Evolutionary conservation across 2,888 invertebrate genomes (phyloP), one percentile per base, ranked within the genome.

Genomic region (Tuberolachnus salignus): DNA sequence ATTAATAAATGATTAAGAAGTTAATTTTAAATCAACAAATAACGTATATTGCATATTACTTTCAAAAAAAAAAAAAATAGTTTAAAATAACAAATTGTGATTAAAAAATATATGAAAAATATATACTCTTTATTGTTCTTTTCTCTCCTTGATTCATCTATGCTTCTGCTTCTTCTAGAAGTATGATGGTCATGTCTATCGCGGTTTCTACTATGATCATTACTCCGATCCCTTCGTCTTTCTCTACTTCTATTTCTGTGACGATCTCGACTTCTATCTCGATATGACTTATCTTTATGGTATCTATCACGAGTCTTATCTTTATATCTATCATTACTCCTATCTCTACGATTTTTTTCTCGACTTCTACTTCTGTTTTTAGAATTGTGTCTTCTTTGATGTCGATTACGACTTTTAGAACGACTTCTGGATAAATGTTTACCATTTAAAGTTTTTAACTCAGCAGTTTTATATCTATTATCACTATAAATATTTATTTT

Each of bases 121-220:
- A 84, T 82, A 87, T 84, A 82, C 83, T 85, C 84, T 74, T 83
- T 80, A 71, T 81, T 81, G 80, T 84, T 82, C 74, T 84, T 85
- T 9, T 85, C 84, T 78, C 85, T 83, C 51, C 34, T 75, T 14
- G 82, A 83, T 10, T 83, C 82, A 80, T 83, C 83, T 34, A 78
- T 84, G 82, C 83, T 83, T 61, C 82, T 80, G 19, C 81, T 73
- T 64, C 66, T 69, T 23, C 23, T 72, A 69, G 70, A 69, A 73
- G n/a, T n/a, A n/a, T 19, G 53, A 21, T 80, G 19, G 3, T 71
- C 46, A 81, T 55, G 42, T 69, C 69, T 82, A 74, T 75, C 75
- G 23, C 66, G 55, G 66, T 71, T 74, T 80, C 78, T 80, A 6
- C 75, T 42, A 49, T 55, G 61, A 63, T 80, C 69, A 51, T 64